These are phyloP conservation scores for Ceraclea dissimilis DNA, from an alignment of 2,888 invertebrate genomes.

Conservation along the genomic window DNA sequence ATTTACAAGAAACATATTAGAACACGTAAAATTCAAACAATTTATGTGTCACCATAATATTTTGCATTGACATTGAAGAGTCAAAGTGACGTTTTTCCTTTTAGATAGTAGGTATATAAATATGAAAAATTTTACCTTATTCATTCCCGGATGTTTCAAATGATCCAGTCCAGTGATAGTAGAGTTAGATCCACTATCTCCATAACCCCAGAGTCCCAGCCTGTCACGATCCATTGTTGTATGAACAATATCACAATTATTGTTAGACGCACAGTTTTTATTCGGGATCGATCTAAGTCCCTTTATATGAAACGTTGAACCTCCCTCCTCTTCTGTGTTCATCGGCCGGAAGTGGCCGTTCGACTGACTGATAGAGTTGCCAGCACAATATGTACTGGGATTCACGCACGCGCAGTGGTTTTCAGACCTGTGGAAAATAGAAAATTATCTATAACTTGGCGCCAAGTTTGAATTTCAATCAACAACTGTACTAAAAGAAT, in stretches of 20 bases:
- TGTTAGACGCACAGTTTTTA: conserved; percentile 31
- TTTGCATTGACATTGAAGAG: conserved; percentile 7
- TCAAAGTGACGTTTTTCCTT: conserved; percentile 3
- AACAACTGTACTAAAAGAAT: too few relatives aligned
- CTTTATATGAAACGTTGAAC: conserved; percentile 7
- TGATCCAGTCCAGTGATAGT: conserved; percentile 59
- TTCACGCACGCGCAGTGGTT: conserved; percentile 10
- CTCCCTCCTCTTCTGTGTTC: conserved; percentile 5
- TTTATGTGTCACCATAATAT: neutral
- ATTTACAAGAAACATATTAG: neutral
- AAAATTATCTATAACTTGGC: neutral
- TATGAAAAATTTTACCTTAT: conserved; percentile 51
- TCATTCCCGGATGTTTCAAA: conserved; percentile 58
- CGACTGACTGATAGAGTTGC: conserved; percentile 14
- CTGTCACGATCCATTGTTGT: conserved; percentile 50
- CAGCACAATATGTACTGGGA: conserved; percentile 9
- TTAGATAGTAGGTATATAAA: neutral
- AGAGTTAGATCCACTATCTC: conserved; percentile 46
- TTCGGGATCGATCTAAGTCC: conserved; percentile 33
- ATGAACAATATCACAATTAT: conserved; percentile 20
- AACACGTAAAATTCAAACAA: too few relatives aligned
- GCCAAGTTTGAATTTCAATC: neutral
- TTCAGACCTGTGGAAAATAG: conserved; percentile 9
- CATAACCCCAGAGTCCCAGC: conserved; percentile 53
- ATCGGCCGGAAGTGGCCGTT: conserved; percentile 20